phyloP scores from a whole-genome alignment of 2,888 invertebrate species.

The Tromatobia lineatoria region DNA sequence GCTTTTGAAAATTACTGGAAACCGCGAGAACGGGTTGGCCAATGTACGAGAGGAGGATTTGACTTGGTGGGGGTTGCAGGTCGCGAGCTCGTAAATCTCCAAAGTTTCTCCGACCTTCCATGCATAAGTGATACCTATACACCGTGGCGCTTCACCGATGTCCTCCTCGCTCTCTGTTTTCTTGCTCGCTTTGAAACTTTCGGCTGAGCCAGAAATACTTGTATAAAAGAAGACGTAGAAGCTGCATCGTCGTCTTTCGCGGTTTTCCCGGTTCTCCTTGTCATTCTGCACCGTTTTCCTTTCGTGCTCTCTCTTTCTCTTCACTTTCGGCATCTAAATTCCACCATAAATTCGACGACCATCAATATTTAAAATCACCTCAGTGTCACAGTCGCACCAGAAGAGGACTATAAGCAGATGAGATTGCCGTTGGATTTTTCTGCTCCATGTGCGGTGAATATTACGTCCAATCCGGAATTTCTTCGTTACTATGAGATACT shows the following conservation, averaged over 20 bases:
- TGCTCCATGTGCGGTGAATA: not conserved
- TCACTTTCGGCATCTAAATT: constrained; percentile 15
- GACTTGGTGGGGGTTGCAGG: constrained; percentile 47
- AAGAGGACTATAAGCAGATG: not conserved
- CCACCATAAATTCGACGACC: constrained; percentile 34
- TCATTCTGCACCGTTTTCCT: constrained; percentile 25
- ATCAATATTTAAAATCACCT: constrained; percentile 41
- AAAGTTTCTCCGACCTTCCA: constrained; percentile 68
- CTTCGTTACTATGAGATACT: not conserved
- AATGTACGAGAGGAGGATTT: not conserved
- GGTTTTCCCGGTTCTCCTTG: constrained; percentile 42
- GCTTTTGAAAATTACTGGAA: constrained; percentile 69
- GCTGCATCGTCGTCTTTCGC: constrained; percentile 31
- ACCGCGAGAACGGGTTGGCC: constrained; percentile 56
- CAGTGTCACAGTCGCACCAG: not conserved
- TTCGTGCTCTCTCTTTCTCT: not conserved
- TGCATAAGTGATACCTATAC: constrained; percentile 69
- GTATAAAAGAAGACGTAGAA: constrained; percentile 45
- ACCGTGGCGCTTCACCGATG: constrained; percentile 52
- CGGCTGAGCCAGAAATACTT: constrained; percentile 61
- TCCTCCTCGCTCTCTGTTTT: constrained; percentile 47
- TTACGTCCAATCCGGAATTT: not conserved
- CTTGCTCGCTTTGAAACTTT: constrained; percentile 58
- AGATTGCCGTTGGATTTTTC: not conserved
- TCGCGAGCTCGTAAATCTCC: constrained; percentile 66